Base-by-base conservation (phyloP, 2,888 invertebrate species). In the Dermolepida albohirtum region DNA sequence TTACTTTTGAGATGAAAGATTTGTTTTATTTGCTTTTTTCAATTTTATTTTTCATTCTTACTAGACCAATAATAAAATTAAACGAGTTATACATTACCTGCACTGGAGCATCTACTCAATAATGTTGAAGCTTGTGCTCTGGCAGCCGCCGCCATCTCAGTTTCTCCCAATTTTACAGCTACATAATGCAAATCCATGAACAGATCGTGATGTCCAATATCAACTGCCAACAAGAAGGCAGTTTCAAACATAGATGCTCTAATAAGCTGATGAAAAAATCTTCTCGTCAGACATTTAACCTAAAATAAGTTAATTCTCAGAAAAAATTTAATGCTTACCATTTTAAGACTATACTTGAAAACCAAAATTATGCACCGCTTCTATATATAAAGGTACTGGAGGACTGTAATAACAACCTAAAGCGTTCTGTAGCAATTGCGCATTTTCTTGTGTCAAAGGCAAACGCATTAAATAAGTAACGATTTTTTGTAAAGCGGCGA, bases 211-310 rank as follows among this genome's bases (percentile, higher is more conserved):
- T 94, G 94, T 62, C 89, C 89, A 72, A 96, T 87, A 81, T 96
- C 95, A 73, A 95, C 92, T 0, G 93, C 96, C 68, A 95, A 84
- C 67, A 94, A 88, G 77, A 95, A 91, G 1, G 96, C 94, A 78
- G 94, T 95, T 80, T 92, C 92, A 79, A 90, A 87, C 75, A 91
- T 86, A 63, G 90, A 88, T 73, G 91, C 89, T 70, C 93, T 89
- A 12, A 96, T 85, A 55, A 96, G 82, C 78, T 93, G 93, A 79
- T 96, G 94, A 80, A 95, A 96, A 85, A 94, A 95, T 74, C 94
- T 87, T 74, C 96, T 86, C 0, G 96, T 95, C 43, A 97, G 85
- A 79, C 94, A 92, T 74, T 91, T 89, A 7, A 96, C 88, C 79
- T 92, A 88, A 57, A 76, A 73, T 51, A 62, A 65, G 62, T 49